These are phyloP conservation scores for Adela reaumurella DNA, from an alignment of 2,888 invertebrate species.

Conservation along the genomic window DNA sequence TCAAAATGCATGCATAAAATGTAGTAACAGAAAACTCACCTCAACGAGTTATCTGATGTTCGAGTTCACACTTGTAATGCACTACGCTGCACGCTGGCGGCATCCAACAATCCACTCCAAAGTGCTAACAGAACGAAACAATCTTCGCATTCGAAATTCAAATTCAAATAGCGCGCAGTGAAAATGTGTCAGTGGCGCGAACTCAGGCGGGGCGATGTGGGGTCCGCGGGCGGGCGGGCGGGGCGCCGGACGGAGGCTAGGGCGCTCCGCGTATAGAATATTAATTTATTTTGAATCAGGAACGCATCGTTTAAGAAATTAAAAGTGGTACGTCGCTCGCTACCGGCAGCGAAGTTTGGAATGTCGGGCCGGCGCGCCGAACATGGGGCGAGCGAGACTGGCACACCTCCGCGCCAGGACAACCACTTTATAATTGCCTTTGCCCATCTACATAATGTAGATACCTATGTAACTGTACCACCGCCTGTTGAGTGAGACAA, in stretches of 20 bases:
- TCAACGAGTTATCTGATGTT: no score
- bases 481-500: not conserved
- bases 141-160: slow-evolving; percentile 10
- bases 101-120: no score
- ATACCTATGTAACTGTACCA: slow-evolving; percentile 30
- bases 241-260: slow-evolving; percentile 22
- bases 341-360: slow-evolving; percentile 37
- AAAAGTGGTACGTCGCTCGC: not conserved
- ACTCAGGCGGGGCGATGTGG: no score
- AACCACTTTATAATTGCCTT: slow-evolving; percentile 53
- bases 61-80: no score
- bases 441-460: slow-evolving; percentile 23
- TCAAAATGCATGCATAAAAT: no score
- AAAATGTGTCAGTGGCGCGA: slow-evolving; percentile 55
- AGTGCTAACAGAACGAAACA: no score
- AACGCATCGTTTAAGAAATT: slow-evolving; percentile 19
- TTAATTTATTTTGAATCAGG: not conserved
- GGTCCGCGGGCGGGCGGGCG: no score
- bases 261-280: slow-evolving; percentile 37
- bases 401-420: slow-evolving; percentile 39
- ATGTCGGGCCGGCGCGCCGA: slow-evolving; percentile 25
- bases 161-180: slow-evolving; percentile 49
- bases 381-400: slow-evolving; percentile 35
- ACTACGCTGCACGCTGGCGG: no score
- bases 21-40: no score